phyloP scores from a whole-genome alignment of 2,113 vertebrate species.

The Phaethornis superciliosus region DNA sequence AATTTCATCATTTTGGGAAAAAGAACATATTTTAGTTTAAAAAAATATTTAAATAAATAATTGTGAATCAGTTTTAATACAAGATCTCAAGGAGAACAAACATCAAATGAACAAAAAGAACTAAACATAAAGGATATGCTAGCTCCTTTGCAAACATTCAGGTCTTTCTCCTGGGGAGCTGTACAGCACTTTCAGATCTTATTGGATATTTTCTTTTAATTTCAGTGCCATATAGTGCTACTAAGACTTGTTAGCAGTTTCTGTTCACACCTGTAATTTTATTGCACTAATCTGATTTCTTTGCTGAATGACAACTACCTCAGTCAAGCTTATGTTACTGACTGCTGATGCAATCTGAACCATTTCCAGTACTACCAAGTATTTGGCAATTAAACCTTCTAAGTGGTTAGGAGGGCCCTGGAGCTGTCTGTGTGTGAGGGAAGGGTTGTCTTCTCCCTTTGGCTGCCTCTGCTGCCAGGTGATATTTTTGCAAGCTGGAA shows the following conservation, averaged over 20 bases:
- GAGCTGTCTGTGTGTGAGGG: neutral
- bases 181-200: neutral
- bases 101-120: neutral
- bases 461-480: fast-evolving
- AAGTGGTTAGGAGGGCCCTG: neutral
- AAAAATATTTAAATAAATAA: neutral
- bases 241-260: neutral
- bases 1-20: neutral
- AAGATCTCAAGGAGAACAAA: neutral
- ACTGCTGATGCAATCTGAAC: neutral
- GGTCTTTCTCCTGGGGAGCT: neutral
- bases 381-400: neutral
- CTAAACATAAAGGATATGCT: neutral
- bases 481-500: neutral
- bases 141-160: neutral
- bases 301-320: neutral
- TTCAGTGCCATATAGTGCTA: neutral
- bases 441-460: neutral
- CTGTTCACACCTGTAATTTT: neutral
- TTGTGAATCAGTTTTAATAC: neutral
- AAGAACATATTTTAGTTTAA: neutral
- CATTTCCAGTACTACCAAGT: neutral
- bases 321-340: neutral
- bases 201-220: neutral
- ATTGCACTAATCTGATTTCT: neutral